These are phyloP conservation scores for Pseudomyrmex dendroicus DNA, from an alignment of 1,140 invertebrate species.

Conservation along the genomic window DNA sequence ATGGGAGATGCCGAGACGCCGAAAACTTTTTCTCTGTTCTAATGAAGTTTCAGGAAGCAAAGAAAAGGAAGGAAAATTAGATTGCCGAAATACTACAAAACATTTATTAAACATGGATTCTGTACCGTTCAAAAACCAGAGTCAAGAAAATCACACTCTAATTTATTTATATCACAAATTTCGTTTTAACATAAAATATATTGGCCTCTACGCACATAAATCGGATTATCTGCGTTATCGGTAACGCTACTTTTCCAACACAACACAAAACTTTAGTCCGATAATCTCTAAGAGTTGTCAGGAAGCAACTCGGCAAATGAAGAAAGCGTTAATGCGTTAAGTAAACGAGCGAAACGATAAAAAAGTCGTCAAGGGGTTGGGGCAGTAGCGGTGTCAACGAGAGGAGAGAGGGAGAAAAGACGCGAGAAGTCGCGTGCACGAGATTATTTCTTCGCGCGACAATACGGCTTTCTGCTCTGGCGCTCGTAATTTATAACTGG, in stretches of 20 bases:
- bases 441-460: constrained; percentile 49
- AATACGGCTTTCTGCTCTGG: constrained; percentile 9
- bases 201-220: background rate
- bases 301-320: constrained; percentile 48
- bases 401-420: background rate
- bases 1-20: background rate
- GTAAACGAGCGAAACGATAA: constrained; percentile 52
- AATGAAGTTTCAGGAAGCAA: constrained; percentile 13
- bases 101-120: background rate
- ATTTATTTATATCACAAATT: too few relatives aligned
- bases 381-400: too few relatives aligned
- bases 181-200: background rate
- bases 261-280: constrained; percentile 24
- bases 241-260: background rate
- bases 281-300: constrained; percentile 51
- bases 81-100: background rate
- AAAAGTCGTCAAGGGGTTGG: constrained; percentile 3
- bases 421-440: constrained; percentile 45
- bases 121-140: background rate
- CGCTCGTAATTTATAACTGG: constrained; percentile 55
- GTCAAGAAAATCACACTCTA: too few relatives aligned
- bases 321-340: constrained; percentile 55
- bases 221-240: constrained; percentile 6
- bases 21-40: constrained; percentile 16
- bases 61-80: too few relatives aligned